A percentile compares a stretch with the other conserved stretches of the same genome.
These are phyloP conservation scores for mouse (Mus musculus) DNA, from an alignment of 2,113 vertebrate genomes.

Conservation along the genomic window DNA sequence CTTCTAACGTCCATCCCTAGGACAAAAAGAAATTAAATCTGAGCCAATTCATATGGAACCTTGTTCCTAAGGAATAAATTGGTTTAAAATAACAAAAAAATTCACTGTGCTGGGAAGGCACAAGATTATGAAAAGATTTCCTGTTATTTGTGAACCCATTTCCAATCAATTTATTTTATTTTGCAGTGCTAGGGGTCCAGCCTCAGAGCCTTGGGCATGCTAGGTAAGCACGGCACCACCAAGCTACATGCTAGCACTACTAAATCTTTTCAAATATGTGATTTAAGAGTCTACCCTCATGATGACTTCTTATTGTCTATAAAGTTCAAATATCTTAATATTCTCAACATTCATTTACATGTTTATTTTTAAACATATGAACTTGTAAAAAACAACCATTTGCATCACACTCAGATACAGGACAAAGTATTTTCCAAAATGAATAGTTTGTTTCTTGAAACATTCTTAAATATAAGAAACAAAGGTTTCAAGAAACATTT, in stretches of 20 bases:
- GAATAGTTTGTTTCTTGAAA: neutral
- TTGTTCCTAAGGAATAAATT: conserved; percentile 55
- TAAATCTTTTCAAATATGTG: neutral
- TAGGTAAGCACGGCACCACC: neutral
- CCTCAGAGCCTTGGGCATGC: neutral
- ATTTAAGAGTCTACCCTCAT: neutral
- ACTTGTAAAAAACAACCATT: neutral
- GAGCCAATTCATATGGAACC: neutral
- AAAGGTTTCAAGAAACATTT: neutral
- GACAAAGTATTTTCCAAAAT: neutral
- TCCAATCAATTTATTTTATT: neutral
- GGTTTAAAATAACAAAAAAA: conserved; percentile 54
- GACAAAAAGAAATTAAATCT: conserved; percentile 72
- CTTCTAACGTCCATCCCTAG: conserved; percentile 33
- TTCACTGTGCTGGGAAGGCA: conserved; percentile 2
- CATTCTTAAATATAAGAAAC: too few species aligned
- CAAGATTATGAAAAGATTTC: conserved; percentile 34
- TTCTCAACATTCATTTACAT: conserved; percentile 38
- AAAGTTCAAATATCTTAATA: neutral
- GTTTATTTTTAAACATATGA: neutral
- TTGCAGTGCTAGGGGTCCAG: neutral
- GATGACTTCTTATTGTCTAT: conserved; percentile 15
- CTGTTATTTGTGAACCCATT: neutral
- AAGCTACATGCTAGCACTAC: fast-evolving
- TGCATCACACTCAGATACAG: neutral